Conservation (phyloP, 2,113 vertebrate species). For the Conger conger region DNA sequence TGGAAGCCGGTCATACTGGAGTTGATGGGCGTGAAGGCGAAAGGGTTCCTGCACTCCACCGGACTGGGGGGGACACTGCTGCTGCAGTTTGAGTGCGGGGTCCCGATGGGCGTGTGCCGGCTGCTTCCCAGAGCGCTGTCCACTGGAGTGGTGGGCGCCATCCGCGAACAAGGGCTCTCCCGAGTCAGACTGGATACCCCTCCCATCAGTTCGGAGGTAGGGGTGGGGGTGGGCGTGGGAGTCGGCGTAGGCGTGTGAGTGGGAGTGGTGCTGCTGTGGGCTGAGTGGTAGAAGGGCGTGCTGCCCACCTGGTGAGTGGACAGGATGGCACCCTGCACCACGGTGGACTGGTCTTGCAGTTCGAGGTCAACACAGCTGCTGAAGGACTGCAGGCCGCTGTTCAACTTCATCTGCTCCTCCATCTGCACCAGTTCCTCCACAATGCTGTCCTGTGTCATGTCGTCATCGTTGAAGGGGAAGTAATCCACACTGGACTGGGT, state of each 20-base stretch:
- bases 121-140: conserved; percentile 92
- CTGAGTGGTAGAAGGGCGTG: conserved; percentile 76
- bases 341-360: conserved; percentile 76
- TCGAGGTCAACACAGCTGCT: conserved; percentile 80
- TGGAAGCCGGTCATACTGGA: conserved; percentile 88
- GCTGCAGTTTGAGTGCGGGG: conserved; percentile 90
- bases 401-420: conserved; percentile 83
- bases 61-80: conserved; percentile 84
- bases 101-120: conserved; percentile 88
- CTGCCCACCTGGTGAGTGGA: conserved; percentile 68
- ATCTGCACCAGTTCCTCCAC: conserved; percentile 83
- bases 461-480: conserved; percentile 87
- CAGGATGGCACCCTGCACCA: conserved; percentile 72
- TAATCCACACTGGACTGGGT: conserved; percentile 85
- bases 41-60: conserved; percentile 95
- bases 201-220: conserved; percentile 90
- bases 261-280: conserved; percentile 87
- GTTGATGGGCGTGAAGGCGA: conserved; percentile 96
- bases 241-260: conserved; percentile 84
- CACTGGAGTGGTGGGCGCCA: conserved; percentile 87
- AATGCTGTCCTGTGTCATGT: conserved; percentile 83
- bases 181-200: conserved; percentile 75
- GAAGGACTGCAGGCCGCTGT: conserved; percentile 66
- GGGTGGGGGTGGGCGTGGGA: conserved; percentile 83
- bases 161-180: conserved; percentile 87